phyloP scores from a whole-genome alignment of 2,888 invertebrate species.

The Lithosia quadra region DNA sequence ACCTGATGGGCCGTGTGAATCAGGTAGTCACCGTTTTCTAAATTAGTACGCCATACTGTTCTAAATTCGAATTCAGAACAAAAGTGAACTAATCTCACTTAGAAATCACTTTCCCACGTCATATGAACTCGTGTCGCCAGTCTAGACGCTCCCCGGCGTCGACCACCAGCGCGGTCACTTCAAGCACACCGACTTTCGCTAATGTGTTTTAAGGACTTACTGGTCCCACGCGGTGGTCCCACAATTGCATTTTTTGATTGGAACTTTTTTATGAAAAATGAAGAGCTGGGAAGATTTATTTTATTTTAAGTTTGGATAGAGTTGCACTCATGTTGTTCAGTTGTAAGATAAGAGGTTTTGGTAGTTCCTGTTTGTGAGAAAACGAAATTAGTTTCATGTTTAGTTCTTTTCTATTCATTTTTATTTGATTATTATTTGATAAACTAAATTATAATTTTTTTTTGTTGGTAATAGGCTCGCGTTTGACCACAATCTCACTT shows the following conservation, averaged over 20 bases:
- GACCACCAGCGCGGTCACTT: conserved; percentile 56
- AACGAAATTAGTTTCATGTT: neutral
- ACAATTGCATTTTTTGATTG: conserved; percentile 35
- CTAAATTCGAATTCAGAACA: neutral
- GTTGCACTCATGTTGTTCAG: neutral
- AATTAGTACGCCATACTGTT: neutral
- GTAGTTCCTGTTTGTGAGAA: neutral
- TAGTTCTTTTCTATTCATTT: too few relatives aligned
- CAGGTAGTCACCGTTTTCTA: neutral
- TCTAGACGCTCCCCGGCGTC: conserved; percentile 45
- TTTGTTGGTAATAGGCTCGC: too few relatives aligned
- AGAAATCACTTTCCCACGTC: conserved; percentile 35
- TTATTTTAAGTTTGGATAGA: conserved; percentile 2
- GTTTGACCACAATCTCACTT: too few relatives aligned
- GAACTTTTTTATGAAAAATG: conserved; percentile 11
- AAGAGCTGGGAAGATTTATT: conserved; percentile 13
- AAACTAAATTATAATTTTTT: too few relatives aligned
- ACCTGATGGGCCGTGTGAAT: too few relatives aligned
- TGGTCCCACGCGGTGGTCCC: conserved; percentile 54
- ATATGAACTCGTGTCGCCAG: conserved; percentile 30
- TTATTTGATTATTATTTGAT: too few relatives aligned
- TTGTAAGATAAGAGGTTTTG: too few relatives aligned
- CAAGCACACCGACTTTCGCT: conserved; percentile 48
- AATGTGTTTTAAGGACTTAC: conserved; percentile 50
- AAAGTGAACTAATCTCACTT: conserved; percentile 21